Percentiles rank a stretch among this genome's conserved stretches.
phyloP scores from a whole-genome alignment of 2,888 invertebrate species.

The Melanchra persicariae region DNA sequence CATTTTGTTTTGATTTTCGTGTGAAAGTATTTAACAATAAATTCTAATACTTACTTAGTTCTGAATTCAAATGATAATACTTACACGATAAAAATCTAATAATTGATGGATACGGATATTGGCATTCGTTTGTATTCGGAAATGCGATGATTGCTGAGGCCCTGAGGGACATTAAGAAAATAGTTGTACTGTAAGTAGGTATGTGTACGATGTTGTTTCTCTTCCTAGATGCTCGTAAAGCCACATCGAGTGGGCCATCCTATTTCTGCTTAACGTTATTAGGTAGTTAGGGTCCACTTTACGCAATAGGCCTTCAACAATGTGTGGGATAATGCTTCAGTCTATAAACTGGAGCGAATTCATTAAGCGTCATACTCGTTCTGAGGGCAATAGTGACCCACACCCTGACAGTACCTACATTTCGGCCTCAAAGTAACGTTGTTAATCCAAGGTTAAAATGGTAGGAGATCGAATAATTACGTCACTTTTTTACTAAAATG shows the following conservation, averaged over 20 bases:
- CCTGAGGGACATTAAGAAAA: no score
- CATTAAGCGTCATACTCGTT: slow-evolving; percentile 46
- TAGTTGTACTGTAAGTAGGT: no score
- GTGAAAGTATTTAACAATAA: no score
- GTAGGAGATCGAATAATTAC: slow-evolving; percentile 24
- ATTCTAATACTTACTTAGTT: no score
- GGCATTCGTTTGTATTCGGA: no score
- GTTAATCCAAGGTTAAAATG: slow-evolving; percentile 33
- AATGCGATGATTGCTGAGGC: no score
- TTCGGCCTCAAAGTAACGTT: slow-evolving; percentile 23
- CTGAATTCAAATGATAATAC: no score
- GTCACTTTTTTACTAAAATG: neutral
- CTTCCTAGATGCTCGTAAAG: slow-evolving; percentile 23
- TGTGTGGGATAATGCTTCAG: slow-evolving; percentile 38
- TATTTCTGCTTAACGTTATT: slow-evolving; percentile 51
- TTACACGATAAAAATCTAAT: no score
- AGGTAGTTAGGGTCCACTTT: slow-evolving; percentile 50
- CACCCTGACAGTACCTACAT: no score
- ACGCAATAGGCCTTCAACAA: slow-evolving; percentile 36
- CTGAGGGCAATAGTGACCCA: slow-evolving; percentile 43
- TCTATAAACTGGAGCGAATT: slow-evolving; percentile 42
- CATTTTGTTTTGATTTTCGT: no score
- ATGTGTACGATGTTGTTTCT: slow-evolving; percentile 7
- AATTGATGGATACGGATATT: no score
- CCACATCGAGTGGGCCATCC: slow-evolving; percentile 28